A percentile compares a stretch with the other conserved stretches of the same genome.
Evolutionary conservation across 2,797 vertebrate species (phyloP).

Genomic region (Emydoidea blandingii): DNA sequence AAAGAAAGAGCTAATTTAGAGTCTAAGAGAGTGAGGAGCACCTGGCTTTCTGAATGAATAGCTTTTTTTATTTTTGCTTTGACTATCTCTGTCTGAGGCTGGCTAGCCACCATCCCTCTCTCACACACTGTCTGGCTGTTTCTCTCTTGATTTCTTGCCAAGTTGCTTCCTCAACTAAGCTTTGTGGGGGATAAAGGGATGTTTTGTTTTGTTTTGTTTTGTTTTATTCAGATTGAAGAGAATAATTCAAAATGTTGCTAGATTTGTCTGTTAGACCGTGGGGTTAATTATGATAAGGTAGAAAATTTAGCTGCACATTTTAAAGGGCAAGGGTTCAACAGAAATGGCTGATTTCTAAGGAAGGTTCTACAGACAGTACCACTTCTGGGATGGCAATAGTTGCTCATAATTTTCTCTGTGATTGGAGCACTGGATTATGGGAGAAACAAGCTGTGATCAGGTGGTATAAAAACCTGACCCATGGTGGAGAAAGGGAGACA

Average conservation of each 20-base stretch:
- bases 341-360: background rate
- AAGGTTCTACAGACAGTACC: background rate
- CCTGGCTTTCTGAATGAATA: background rate
- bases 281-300: background rate
- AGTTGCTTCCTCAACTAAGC: background rate
- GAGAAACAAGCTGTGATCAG: background rate
- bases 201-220: no score
- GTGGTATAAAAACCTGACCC: background rate
- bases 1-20: background rate
- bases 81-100: background rate
- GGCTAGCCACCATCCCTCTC: background rate
- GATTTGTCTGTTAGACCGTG: background rate
- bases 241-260: background rate
- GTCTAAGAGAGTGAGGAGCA: background rate
- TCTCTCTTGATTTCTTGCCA: constrained; percentile 43
- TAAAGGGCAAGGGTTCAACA: background rate
- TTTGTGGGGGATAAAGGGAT: background rate
- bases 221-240: background rate
- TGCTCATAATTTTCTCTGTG: constrained; percentile 10
- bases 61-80: constrained; percentile 7
- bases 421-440: background rate
- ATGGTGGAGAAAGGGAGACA: constrained; percentile 20
- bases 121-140: background rate
- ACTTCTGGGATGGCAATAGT: constrained; percentile 36
- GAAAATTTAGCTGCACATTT: background rate